These are phyloP conservation scores for Pimephales promelas DNA, from an alignment of 2,113 vertebrate species.

Conservation along the genomic window DNA sequence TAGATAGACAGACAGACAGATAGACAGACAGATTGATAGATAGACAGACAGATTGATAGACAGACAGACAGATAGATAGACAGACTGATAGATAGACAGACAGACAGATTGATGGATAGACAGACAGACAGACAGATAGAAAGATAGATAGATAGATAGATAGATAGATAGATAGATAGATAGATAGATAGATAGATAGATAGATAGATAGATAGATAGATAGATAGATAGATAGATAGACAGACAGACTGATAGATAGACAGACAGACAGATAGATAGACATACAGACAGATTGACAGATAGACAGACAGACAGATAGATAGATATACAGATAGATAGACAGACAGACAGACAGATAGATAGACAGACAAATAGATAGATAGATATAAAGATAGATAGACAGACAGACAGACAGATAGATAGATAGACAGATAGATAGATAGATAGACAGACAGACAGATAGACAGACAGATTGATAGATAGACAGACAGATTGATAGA, in stretches of 20 bases:
- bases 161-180: no score
- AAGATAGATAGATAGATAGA: no score
- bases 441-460: no score
- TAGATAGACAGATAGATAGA: no score
- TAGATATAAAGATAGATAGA: accelerated
- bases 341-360: background rate
- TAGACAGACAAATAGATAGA: no score
- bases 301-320: background rate
- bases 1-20: accelerated
- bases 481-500: background rate
- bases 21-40: background rate
- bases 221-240: background rate
- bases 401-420: no score
- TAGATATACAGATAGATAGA: background rate
- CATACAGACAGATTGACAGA: no score
- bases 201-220: accelerated
- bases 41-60: no score
- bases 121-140: no score
- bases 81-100: no score
- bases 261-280: background rate
- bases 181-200: background rate
- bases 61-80: accelerated
- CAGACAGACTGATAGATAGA: background rate
- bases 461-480: no score
- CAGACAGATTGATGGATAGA: no score